Evolutionary conservation across 2,113 vertebrate genomes (phyloP).

Genomic region (Dolichallabes microphthalmus): DNA sequence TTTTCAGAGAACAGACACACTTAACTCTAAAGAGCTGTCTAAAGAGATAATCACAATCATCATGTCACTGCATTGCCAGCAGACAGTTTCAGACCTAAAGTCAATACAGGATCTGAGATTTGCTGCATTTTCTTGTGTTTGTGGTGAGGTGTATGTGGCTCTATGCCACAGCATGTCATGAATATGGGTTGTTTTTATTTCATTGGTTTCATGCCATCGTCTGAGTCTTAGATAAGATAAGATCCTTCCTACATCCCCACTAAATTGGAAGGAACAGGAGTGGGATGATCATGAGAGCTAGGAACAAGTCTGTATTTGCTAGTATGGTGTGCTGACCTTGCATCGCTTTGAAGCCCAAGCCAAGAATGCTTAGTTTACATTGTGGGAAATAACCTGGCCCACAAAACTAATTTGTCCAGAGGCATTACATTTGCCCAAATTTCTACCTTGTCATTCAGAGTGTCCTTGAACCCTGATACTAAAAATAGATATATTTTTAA

Average conservation of each 20-base stretch:
- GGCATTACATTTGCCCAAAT: conserved; percentile 49
- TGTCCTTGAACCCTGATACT: conserved; percentile 13
- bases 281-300: conserved; percentile 15
- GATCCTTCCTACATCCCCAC: conserved; percentile 33
- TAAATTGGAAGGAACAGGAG: conserved; percentile 41
- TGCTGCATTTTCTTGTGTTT: not conserved
- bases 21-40: conserved; percentile 1
- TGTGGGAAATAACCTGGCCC: conserved; percentile 69
- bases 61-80: not conserved
- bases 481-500: not conserved
- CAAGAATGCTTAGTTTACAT: conserved; percentile 70
- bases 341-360: conserved; percentile 68
- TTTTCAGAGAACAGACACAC: not conserved
- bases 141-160: conserved; percentile 26
- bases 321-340: conserved; percentile 56
- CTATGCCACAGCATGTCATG: conserved; percentile 49
- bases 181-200: conserved; percentile 43
- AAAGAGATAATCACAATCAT: conserved; percentile 21
- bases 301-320: conserved; percentile 69
- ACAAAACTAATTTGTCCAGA: conserved; percentile 53
- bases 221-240: conserved; percentile 54
- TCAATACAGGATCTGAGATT: not conserved
- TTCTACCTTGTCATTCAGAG: conserved; percentile 25
- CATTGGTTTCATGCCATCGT: conserved; percentile 47
- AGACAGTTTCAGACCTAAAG: conserved; percentile 2